phyloP scores from a whole-genome alignment of 2,888 invertebrate species.

The Pachliopta kotzebuea region DNA sequence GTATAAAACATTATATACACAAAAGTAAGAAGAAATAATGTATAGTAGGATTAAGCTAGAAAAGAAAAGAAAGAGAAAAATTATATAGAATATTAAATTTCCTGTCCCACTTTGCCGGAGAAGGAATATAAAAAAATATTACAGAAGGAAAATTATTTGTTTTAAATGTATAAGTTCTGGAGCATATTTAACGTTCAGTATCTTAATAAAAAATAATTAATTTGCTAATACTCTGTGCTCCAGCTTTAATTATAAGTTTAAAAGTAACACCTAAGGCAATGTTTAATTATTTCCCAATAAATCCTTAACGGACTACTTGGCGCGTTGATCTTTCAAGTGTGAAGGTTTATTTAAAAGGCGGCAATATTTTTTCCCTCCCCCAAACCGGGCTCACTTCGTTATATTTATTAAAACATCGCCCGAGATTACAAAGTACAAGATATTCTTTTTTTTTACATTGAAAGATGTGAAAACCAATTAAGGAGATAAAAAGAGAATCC shows the following conservation, averaged over 20 bases:
- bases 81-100: no score
- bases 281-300: constrained; percentile 77
- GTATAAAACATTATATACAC: no score
- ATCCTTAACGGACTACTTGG: constrained; percentile 64
- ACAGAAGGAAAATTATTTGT: no score
- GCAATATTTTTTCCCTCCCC: constrained; percentile 73
- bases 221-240: not conserved
- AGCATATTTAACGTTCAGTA: no score
- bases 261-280: constrained; percentile 34
- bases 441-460: constrained; percentile 72
- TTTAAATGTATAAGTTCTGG: no score
- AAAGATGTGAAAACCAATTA: constrained; percentile 82
- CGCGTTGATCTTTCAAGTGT: constrained; percentile 77
- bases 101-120: no score
- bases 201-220: not conserved
- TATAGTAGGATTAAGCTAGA: no score
- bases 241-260: not conserved
- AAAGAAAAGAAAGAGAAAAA: no score
- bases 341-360: constrained; percentile 75
- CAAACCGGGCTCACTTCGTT: constrained; percentile 70
- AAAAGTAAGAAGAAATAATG: no score
- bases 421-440: constrained; percentile 80
- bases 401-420: constrained; percentile 81
- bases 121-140: no score
- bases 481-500: constrained; percentile 80